A percentile compares a stretch with the other conserved stretches of the same genome.
These are phyloP conservation scores for Crenichthys baileyi DNA, from an alignment of 2,797 vertebrate genomes.

Conservation along the genomic window DNA sequence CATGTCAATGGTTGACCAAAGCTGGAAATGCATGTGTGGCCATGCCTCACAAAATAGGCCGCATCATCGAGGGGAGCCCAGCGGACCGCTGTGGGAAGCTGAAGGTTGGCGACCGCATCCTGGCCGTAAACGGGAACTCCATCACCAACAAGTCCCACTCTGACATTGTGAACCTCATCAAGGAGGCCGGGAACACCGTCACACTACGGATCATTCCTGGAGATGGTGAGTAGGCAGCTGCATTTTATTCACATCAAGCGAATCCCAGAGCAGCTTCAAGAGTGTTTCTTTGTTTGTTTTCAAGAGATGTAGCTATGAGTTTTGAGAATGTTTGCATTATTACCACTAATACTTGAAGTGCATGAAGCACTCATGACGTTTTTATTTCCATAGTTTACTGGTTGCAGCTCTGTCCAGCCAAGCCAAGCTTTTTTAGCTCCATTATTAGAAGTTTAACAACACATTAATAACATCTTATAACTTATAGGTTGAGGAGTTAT, in stretches of 20 bases:
- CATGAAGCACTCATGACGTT: neutral
- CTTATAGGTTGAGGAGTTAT: neutral
- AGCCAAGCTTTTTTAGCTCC: neutral
- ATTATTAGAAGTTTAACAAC: neutral
- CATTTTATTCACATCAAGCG: neutral
- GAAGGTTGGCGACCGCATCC: constrained; percentile 98
- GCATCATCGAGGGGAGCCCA: constrained; percentile 99
- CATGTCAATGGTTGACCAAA: constrained; percentile 81
- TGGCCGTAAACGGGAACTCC: constrained; percentile 96
- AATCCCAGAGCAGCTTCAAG: neutral
- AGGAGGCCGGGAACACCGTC: constrained; percentile 99
- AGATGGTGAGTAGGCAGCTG: constrained; percentile 87
- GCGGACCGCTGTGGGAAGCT: constrained; percentile 98
- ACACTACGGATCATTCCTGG: constrained; percentile 99
- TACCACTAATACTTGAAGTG: neutral
- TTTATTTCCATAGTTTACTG: neutral
- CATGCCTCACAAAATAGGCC: constrained; percentile 99
- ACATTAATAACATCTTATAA: neutral
- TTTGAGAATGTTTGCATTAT: too few relatives aligned
- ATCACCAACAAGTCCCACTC: constrained; percentile 99
- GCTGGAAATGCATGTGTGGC: constrained; percentile 99
- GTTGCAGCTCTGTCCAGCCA: neutral
- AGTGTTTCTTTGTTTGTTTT: neutral
- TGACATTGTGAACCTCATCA: constrained; percentile 99
- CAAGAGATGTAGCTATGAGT: neutral